phyloP scores from a whole-genome alignment of 2,888 invertebrate species.

The Drosophila niveifrons region DNA sequence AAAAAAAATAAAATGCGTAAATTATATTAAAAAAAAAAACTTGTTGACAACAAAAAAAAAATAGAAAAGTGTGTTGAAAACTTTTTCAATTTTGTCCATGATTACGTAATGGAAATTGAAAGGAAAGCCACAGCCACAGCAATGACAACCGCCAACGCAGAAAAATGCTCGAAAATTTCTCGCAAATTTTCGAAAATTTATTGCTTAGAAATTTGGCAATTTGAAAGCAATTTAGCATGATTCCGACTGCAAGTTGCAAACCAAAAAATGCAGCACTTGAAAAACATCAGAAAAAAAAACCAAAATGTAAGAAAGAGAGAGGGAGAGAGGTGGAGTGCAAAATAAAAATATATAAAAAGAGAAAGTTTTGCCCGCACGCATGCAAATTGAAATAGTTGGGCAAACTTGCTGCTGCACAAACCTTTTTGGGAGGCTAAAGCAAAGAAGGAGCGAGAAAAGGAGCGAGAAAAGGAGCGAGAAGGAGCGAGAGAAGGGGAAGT shows the following conservation, averaged over 20 bases:
- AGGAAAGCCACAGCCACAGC: neutral
- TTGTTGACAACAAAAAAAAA: too few relatives aligned
- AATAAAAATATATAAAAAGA: slow-evolving; percentile 21
- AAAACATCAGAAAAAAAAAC: slow-evolving; percentile 15
- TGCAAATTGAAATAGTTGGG: slow-evolving; percentile 61
- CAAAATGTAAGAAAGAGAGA: neutral
- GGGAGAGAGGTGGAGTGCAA: neutral
- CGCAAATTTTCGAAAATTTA: slow-evolving; percentile 14
- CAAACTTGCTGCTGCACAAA: slow-evolving; percentile 33
- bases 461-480: neutral
- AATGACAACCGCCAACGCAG: neutral
- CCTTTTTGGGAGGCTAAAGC: neutral
- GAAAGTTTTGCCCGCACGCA: slow-evolving; percentile 48
- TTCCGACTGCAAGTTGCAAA: slow-evolving; percentile 19
- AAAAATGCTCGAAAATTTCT: slow-evolving; percentile 5
- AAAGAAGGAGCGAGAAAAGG: neutral
- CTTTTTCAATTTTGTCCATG: neutral
- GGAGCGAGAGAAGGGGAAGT: neutral
- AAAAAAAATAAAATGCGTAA: neutral
- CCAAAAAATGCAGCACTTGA: slow-evolving; percentile 20
- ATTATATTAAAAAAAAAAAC: too few relatives aligned
- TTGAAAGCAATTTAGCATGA: slow-evolving; percentile 33
- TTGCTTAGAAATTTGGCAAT: slow-evolving; percentile 31
- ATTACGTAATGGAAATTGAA: neutral
- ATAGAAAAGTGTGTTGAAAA: neutral